Evolutionary conservation across 2,888 invertebrate species (phyloP), one percentile per base, ranked within the genome.

Genomic region (Spodoptera picta): DNA sequence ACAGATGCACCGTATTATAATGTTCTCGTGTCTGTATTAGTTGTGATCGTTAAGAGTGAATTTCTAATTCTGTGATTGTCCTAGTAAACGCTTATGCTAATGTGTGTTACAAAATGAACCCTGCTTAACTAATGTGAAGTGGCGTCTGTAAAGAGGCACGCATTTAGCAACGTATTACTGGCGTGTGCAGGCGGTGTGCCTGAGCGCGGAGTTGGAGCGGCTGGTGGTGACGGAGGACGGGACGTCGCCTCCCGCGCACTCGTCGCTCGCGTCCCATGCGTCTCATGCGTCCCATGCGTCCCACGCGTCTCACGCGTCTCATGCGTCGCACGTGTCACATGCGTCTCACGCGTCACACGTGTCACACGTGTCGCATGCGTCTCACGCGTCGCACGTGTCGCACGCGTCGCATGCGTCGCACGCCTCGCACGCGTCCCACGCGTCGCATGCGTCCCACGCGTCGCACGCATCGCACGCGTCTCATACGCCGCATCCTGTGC

Each of bases 191-290:
- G 82, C 81, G 56, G 81, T 78, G 12, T 86, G 89, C 58, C 75
- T 82, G 10, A 76, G 91, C n/a, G 83, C 82, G 14, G 93, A 93
- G 12, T 83, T 92, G 89, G 93, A 93, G 74, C 88, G 92, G 0
- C 75, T 93, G 53, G 83, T 87, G 51, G 83, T 92, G 36, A 69
- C 86, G 2, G 93, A 93, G 11, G 81, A 86, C 31, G 91, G 89
- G 0, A 84, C 87, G 0, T 91, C 92, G 0, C 95, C 92, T 50
- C 92, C 93, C 54, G 85, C 92, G 56, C 91, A 90, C 65, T 83
- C 88, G 70, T 83, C 77, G 41, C 78, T 68, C 62, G 44, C 6
- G 2, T 36, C 80, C 10, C 82, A 73, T 50, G 53, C 57, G 58
- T 51, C 68, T 5, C 79, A 71, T 53, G 60, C 56, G 11, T 36